Evolutionary conservation across 2,888 invertebrate genomes (phyloP), one percentile per base, ranked within the genome.

Genomic region (Tipula vernalis): DNA sequence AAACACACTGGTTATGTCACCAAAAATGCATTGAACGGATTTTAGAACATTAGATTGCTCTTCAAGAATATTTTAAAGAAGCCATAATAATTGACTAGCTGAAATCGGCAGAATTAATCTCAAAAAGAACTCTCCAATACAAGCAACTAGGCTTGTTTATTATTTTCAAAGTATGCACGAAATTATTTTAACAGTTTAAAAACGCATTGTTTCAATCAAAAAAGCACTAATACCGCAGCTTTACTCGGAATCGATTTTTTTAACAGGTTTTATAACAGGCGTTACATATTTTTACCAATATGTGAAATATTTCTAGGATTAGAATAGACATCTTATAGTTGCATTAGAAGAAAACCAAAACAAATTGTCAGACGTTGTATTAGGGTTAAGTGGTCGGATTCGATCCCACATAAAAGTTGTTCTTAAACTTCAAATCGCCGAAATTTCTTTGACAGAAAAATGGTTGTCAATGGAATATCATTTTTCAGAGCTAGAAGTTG

Each of bases 121-220:
- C 86, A 28, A 4, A 18, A 71, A n/a, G 71, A 88, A 51, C 85
- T 88, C 12, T 83, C 47, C 39, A 87, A 87, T 36, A 51, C 87
- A 83, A 87, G 87, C 57, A 88, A 86, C 36, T 88, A 88, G 84
- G 87, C 87, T 12, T 88, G 88, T 87, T 87, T 89, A 6, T 85
- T 87, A 42, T 89, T 88, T 87, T 86, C 88, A 8, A 88, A 88
- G 83, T 89, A 88, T 86, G 87, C 87, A 12, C 86, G 88, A 18
- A 88, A 87, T 83, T 89, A 87, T 86, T 88, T 89, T 47, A 88
- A 89, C 87, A 84, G 86, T 1, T 86, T 88, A 18, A 88, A n/a
- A n/a, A 89, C 87, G 87, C 88, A 12, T 85, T 88, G 41, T 88
- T 88, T 86, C 88, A 88, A 87, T 87, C 87, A 88, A 88, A 87